Base-by-base conservation (phyloP, 2,797 vertebrate genomes). In the Notolabrus celidotus region DNA sequence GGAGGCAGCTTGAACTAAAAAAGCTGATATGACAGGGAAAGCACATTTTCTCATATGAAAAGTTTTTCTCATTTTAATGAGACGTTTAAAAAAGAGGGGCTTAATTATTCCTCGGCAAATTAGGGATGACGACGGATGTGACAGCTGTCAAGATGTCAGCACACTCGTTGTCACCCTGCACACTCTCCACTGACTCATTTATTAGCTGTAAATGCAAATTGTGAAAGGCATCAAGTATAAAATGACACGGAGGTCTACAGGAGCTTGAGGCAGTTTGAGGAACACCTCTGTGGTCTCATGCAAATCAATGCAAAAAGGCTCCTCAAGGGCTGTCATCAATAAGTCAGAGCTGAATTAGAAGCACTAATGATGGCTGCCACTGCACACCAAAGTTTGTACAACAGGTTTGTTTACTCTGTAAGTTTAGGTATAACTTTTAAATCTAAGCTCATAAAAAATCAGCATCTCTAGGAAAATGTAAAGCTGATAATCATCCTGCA, bases 1-100 rank as follows among this genome's bases (percentile, higher is more conserved):
- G 8, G 22, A 64, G 50, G 36, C 16, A 1, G 14, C 38, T 50
- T 65, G 8, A 73, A 71, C 76, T 65, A 61, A 64, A 67, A 8
- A 33, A 1, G 11, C 27, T 45, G 11, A n/a, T 1, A 23, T 4
- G 4, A 59, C 63, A 42, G 4, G 0, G 2, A 46, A 16, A 20
- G 34, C 20, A 38, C 17, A 10, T 4, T 45, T 31, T 33, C 27
- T 47, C 50, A 45, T 47, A 19, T 33, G 49, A 59, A 25, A 25
- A 25, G 4, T 8, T 14, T 10, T 47, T 15, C 5, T 5, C 41
- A 0, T 1, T 33, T 60, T 3, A 58, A 53, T 36, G 10, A 50
- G n/a, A 57, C 17, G 16, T 36, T 36, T 36, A 2, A 36, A 2
- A 42, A 42, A 31, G 1, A 36, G 3, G 8, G 3, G n/a, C 17